Conservation (phyloP, 2,797 vertebrate species). For the Sebastes nivosus region DNA sequence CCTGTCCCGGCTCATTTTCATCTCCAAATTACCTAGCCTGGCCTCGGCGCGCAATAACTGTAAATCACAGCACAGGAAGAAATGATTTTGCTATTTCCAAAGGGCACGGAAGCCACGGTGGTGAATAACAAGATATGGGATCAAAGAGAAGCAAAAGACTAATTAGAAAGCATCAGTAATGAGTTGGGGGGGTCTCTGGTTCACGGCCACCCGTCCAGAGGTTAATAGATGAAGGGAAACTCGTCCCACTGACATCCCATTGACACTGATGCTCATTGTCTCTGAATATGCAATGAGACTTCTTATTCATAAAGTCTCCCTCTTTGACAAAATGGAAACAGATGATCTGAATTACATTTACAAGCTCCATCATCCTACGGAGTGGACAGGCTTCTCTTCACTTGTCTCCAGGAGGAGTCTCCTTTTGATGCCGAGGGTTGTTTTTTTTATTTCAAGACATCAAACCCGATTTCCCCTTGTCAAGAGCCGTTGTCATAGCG, state of each 20-base stretch:
- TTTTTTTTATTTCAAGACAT: constrained; percentile 23
- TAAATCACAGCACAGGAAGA: constrained; percentile 77
- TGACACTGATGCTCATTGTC: constrained; percentile 45
- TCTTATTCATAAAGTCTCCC: constrained; percentile 35
- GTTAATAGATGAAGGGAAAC: constrained; percentile 69
- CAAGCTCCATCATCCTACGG: constrained; percentile 8
- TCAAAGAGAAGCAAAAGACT: constrained; percentile 69
- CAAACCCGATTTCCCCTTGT: constrained; percentile 51
- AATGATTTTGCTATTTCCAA: constrained; percentile 79
- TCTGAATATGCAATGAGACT: constrained; percentile 39
- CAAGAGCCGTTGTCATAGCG: constrained; percentile 67
- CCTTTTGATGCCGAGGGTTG: constrained; percentile 11
- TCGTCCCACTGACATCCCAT: constrained; percentile 44
- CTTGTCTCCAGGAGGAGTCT: neutral
- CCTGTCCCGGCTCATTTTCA: constrained; percentile 66
- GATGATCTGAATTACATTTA: constrained; percentile 40
- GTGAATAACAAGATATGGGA: constrained; percentile 66
- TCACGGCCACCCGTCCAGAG: constrained; percentile 57
- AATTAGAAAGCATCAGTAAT: constrained; percentile 77
- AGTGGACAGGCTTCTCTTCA: constrained; percentile 11
- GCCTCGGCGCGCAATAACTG: constrained; percentile 69
- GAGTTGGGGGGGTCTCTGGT: constrained; percentile 43
- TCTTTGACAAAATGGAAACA: constrained; percentile 40
- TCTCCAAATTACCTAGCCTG: constrained; percentile 69
- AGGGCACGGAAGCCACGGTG: constrained; percentile 50